Percentiles rank a stretch among this genome's conserved stretches.
These are phyloP conservation scores for Poeciliopsis infans DNA, from an alignment of 2,797 vertebrate species.

Conservation along the genomic window DNA sequence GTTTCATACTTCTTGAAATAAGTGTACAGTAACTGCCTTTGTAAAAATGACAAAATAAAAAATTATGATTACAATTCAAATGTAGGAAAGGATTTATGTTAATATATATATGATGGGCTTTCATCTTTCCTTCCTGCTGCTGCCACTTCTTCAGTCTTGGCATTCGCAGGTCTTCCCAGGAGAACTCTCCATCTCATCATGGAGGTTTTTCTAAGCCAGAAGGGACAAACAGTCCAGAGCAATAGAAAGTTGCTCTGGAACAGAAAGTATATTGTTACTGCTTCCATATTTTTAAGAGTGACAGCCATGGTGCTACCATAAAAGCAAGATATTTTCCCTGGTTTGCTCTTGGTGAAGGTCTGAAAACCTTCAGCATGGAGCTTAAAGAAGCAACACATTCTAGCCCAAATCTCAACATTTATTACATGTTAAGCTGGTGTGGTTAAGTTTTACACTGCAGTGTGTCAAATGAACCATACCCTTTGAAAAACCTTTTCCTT, in stretches of 20 bases:
- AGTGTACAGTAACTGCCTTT: too few species aligned
- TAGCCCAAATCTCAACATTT: background rate
- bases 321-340: background rate
- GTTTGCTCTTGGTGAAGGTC: background rate
- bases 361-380: background rate
- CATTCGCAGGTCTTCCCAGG: background rate
- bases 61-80: background rate
- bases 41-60: background rate
- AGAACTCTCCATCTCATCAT: background rate
- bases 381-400: background rate
- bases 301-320: background rate
- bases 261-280: background rate
- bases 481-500: too few species aligned
- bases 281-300: background rate
- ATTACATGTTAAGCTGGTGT: too few species aligned
- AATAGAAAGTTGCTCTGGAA: background rate
- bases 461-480: too few species aligned
- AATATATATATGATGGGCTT: background rate
- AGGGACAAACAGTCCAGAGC: background rate
- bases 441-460: too few species aligned
- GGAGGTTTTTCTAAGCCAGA: background rate
- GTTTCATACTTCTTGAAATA: background rate
- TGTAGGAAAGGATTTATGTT: background rate
- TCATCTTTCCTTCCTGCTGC: background rate
- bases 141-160: background rate